phyloP scores from a whole-genome alignment of 2,888 invertebrate species.

The Prosopocoilus inquinatus region DNA sequence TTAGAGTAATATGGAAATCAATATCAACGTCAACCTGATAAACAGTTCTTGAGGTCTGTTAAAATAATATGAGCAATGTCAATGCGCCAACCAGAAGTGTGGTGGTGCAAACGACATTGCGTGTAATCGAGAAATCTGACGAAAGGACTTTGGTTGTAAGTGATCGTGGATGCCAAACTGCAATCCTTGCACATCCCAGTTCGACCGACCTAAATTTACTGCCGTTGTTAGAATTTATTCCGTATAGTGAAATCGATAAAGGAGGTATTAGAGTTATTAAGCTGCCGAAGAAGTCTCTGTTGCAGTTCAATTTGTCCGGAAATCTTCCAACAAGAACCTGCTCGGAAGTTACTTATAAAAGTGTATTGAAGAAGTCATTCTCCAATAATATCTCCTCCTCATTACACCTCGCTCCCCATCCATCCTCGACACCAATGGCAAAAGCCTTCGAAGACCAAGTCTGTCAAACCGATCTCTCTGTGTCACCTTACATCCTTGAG shows the following conservation, averaged over 20 bases:
- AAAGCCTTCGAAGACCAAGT: slow-evolving; percentile 14
- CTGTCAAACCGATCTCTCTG: slow-evolving; percentile 32
- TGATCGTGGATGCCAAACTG: slow-evolving; percentile 27
- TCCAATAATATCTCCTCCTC: neutral
- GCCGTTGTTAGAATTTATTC: slow-evolving; percentile 22
- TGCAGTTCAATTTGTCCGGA: slow-evolving; percentile 16
- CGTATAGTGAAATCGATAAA: slow-evolving; percentile 24
- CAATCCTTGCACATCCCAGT: slow-evolving; percentile 16
- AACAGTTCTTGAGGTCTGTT: slow-evolving; percentile 10
- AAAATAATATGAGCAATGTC: slow-evolving; percentile 4
- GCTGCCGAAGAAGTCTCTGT: slow-evolving; percentile 23
- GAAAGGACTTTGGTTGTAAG: slow-evolving; percentile 16
- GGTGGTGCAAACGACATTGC: slow-evolving; percentile 16
- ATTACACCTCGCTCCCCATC: neutral
- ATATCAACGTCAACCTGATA: slow-evolving; percentile 16
- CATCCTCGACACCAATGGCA: neutral
- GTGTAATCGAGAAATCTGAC: slow-evolving; percentile 9
- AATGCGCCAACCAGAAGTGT: slow-evolving; percentile 5
- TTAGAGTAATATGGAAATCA: too few species aligned
- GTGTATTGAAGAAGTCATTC: slow-evolving; percentile 12
- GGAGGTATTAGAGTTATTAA: slow-evolving; percentile 23
- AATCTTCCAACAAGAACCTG: neutral
- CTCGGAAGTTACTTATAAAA: slow-evolving; percentile 7
- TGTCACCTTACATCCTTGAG: slow-evolving; percentile 33
- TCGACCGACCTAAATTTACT: slow-evolving; percentile 15